Conservation (phyloP, 2,113 vertebrate species). For the Symphodus melops region DNA sequence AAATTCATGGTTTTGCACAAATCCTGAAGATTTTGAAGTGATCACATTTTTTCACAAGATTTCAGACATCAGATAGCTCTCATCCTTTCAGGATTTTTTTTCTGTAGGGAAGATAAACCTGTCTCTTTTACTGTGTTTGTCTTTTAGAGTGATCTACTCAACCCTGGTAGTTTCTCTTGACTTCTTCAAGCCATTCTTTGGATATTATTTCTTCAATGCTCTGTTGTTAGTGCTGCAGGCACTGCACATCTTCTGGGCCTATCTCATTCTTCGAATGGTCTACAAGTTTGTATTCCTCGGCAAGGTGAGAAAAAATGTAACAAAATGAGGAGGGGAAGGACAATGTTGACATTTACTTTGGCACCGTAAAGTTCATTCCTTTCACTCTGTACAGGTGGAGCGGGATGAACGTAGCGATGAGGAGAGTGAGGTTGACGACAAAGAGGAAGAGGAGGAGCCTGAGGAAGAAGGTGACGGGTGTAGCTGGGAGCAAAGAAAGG, state of each 20-base stretch:
- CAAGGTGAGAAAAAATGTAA: conserved; percentile 79
- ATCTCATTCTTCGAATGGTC: conserved; percentile 91
- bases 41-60: neutral
- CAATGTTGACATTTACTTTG: neutral
- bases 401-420: conserved; percentile 92
- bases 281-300: conserved; percentile 86
- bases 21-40: neutral
- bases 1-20: neutral
- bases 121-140: conserved; percentile 11
- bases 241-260: conserved; percentile 94
- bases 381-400: conserved; percentile 82
- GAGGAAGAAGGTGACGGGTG: conserved; percentile 57
- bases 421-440: conserved; percentile 88
- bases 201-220: conserved; percentile 91
- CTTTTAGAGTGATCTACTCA: conserved; percentile 84
- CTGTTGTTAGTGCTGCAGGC: conserved; percentile 88
- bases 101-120: neutral
- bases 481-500: conserved; percentile 76
- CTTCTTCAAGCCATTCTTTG: conserved; percentile 86
- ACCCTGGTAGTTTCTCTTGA: conserved; percentile 86
- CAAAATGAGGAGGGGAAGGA: neutral
- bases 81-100: neutral
- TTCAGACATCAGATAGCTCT: neutral
- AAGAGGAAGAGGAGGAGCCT: conserved; percentile 82
- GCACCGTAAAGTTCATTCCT: neutral